These are phyloP conservation scores for Pogonomyrmex barbatus DNA, from an alignment of 1,140 invertebrate genomes.

Conservation along the genomic window DNA sequence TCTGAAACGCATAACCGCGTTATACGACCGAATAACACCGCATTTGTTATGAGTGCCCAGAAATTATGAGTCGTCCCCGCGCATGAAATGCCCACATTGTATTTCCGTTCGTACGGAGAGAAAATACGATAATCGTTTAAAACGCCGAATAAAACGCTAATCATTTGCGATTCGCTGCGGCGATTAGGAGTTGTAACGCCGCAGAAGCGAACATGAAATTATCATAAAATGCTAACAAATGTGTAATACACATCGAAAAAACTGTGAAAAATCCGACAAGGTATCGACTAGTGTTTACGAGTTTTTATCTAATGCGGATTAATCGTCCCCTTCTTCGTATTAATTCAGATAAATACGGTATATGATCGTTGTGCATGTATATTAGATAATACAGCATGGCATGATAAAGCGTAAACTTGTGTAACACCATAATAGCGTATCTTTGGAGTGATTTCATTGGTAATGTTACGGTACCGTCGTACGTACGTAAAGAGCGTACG, in stretches of 20 bases:
- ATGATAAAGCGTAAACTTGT: neutral
- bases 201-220: conserved; percentile 14
- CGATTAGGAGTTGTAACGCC: conserved; percentile 15
- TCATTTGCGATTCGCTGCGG: neutral
- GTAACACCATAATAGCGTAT: conserved; percentile 43
- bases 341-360: conserved; percentile 1
- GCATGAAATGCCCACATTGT: conserved; percentile 5
- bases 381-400: conserved; percentile 6
- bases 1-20: conserved; percentile 27
- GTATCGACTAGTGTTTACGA: conserved; percentile 40
- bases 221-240: conserved; percentile 63
- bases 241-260: conserved; percentile 63
- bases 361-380: neutral
- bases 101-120: neutral
- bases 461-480: neutral
- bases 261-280: neutral
- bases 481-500: conserved; percentile 4
- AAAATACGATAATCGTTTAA: neutral
- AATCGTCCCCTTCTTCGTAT: neutral
- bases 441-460: conserved; percentile 24
- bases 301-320: conserved; percentile 50
- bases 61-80: conserved; percentile 11
- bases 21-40: conserved; percentile 11
- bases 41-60: neutral
- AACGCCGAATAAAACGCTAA: conserved; percentile 49